Base-by-base conservation (phyloP, 1,140 invertebrate genomes). In the Drosophila repleta region DNA sequence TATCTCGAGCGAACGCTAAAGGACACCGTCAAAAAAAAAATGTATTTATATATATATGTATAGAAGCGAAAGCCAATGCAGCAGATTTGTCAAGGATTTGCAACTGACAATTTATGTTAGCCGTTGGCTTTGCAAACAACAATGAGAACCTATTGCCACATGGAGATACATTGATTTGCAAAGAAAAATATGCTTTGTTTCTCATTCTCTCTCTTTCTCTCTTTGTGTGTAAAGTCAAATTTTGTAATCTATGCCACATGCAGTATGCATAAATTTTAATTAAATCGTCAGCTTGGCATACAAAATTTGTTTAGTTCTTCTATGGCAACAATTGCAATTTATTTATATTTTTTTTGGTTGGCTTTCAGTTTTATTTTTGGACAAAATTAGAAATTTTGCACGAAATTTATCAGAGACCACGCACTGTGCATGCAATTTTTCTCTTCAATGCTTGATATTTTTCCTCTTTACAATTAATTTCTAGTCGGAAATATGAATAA, bases 61-160 rank as follows among this genome's bases (percentile, higher is more conserved):
- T 35, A 35, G 11, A 35, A 1, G 2, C n/a, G 39, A 41, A 67
- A 83, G 60, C 68, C 81, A 84, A 85, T 87, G 82, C 82, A 78
- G 70, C 82, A 87, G 82, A 85, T 85, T 85, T 85, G 82, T 85
- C 82, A 85, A 78, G 82, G 82, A 87, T 85, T 85, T 85, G 82
- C 74, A 84, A 60, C 70, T 72, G 74, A 63, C 73, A 81, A 87
- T 87, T 85, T 85, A 87, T 85, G 76, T 87, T 87, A 51, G 70
- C 53, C 55, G 56, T 64, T 79, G 66, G 76, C 46, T 51, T 52
- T 61, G 48, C 35, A 77, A 11, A 43, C 65, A 77, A 71, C 49
- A 77, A 46, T 17, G 43, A 43, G 56, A 68, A 4, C n/a, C 48
- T 26, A 15, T n/a, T 51, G 37, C 37, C 13, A 29, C 2, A 51